These are phyloP conservation scores for Drosophila miranda DNA, from an alignment of 1,140 invertebrate genomes.

Conservation along the genomic window DNA sequence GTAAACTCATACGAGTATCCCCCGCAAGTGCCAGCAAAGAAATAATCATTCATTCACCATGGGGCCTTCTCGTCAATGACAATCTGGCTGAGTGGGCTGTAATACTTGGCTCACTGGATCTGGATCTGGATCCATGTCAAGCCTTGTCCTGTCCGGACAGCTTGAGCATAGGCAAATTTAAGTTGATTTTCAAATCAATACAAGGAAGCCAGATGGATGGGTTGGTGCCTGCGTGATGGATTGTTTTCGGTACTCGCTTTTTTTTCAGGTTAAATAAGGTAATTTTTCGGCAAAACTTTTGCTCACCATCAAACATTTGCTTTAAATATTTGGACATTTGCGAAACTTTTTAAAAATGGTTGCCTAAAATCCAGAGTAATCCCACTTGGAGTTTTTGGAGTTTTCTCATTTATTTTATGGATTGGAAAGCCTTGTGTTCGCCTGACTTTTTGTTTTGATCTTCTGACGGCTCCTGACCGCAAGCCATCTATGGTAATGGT, in stretches of 20 bases:
- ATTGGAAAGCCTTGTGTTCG: no score
- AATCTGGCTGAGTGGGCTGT: conserved; percentile 30
- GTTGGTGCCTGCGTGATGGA: conserved; percentile 18
- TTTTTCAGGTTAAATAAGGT: conserved; percentile 7
- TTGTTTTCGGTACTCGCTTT: not conserved
- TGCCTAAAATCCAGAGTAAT: no score
- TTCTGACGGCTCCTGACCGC: not conserved
- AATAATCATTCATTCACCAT: conserved; percentile 69
- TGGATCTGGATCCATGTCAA: conserved; percentile 3
- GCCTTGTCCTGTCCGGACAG: conserved; percentile 7
- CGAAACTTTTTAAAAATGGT: not conserved
- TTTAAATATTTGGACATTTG: not conserved
- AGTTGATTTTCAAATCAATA: conserved; percentile 32
- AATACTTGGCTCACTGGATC: conserved; percentile 28
- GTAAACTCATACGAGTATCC: not conserved
- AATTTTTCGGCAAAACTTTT: not conserved
- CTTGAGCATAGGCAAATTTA: conserved; percentile 20
- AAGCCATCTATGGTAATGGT: not conserved
- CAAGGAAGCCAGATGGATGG: conserved; percentile 9
- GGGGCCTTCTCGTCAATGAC: conserved; percentile 28
- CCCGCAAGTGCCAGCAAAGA: conserved; percentile 2
- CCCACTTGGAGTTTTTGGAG: no score
- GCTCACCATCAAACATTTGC: not conserved
- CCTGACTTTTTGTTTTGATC: conserved; percentile 17
- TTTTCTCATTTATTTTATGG: no score